Base-by-base conservation (phyloP, 2,888 invertebrate genomes). In the Perithous albicinctus region DNA sequence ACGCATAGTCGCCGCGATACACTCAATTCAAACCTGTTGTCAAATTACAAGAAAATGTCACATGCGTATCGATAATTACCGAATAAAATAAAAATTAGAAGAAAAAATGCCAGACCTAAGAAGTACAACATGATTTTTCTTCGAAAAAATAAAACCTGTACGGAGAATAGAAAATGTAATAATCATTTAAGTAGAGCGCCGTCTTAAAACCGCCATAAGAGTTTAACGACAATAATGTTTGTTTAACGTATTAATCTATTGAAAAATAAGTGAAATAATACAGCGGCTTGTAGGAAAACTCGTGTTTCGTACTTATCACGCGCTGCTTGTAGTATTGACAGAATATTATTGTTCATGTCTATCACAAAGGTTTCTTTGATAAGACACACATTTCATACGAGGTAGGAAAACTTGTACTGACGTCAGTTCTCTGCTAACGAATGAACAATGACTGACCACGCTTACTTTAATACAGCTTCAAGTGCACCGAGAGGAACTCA, bases 351-450 rank as follows among this genome's bases (percentile, higher is more conserved):
- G 29, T 56, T 59, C 32, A 43, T 46, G 6, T 59, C 29, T 10
- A 23, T 26, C 18, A 46, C 43, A 72, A 59, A 72, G 41, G 12
- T 15, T 54, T 18, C 54, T 54, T 69, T 69, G 69, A 69, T 56
- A 38, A 23, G 18, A 67, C 12, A 23, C 12, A 23, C 26, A 26
- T 46, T 43, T 43, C 20, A 15, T 10, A 10, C 41, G 1, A 18
- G 46, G 29, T 4, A 56, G n/a, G 6, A 56, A n/a, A 26, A 35
- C 48, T 5, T 56, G 41, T 54, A 23, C 41, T 18, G 18, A 15
- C 0, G 48, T 12, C 2, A 10, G 41, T 48, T 48, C 23, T 18
- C 20, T 20, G 48, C n/a, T 43, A 6, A 23, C 18, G 26, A 23
- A n/a, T 56, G 41, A 26, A 56, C 20, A 26, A 46, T 26, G 23